A percentile compares a stretch with the other conserved stretches of the same genome.
Conservation (phyloP, 1,140 invertebrate genomes). For the Calephelis virginiensis region DNA sequence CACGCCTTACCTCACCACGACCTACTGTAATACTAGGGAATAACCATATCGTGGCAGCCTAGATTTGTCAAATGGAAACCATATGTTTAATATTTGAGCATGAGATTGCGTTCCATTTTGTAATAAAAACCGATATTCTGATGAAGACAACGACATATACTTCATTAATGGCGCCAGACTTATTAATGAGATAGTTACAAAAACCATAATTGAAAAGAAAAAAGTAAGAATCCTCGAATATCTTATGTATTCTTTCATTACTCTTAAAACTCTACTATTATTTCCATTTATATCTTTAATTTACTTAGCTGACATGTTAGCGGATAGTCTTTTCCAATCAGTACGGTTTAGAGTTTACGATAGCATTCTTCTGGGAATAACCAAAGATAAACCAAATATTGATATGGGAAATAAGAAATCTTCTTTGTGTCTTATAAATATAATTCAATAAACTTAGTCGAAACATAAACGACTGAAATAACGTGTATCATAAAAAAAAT, state of each 20-base stretch:
- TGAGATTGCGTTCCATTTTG: constrained; percentile 37
- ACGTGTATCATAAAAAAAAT: constrained; percentile 38
- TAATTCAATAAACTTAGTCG: constrained; percentile 45
- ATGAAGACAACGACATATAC: constrained; percentile 30
- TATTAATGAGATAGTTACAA: constrained; percentile 37
- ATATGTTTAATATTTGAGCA: constrained; percentile 53
- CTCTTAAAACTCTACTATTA: constrained; percentile 26
- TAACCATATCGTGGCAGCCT: constrained; percentile 46
- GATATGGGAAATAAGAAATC: constrained; percentile 52
- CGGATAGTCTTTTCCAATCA: constrained; percentile 18
- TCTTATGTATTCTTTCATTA: constrained; percentile 39
- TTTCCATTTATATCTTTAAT: constrained; percentile 25
- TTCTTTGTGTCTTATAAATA: constrained; percentile 44
- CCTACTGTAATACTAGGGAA: constrained; percentile 36
- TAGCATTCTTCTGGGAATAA: constrained; percentile 39
- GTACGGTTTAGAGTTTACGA: constrained; percentile 33
- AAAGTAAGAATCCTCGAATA: constrained; percentile 49
- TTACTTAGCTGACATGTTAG: constrained; percentile 36
- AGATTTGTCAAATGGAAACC: constrained; percentile 55
- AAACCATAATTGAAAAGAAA: constrained; percentile 44
- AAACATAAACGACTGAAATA: constrained; percentile 40
- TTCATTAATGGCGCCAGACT: constrained; percentile 45
- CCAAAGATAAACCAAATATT: constrained; percentile 39
- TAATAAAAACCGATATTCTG: constrained; percentile 39
- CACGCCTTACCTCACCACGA: constrained; percentile 41